phyloP scores from a whole-genome alignment of 2,113 vertebrate species.

The Raja brachyura region DNA sequence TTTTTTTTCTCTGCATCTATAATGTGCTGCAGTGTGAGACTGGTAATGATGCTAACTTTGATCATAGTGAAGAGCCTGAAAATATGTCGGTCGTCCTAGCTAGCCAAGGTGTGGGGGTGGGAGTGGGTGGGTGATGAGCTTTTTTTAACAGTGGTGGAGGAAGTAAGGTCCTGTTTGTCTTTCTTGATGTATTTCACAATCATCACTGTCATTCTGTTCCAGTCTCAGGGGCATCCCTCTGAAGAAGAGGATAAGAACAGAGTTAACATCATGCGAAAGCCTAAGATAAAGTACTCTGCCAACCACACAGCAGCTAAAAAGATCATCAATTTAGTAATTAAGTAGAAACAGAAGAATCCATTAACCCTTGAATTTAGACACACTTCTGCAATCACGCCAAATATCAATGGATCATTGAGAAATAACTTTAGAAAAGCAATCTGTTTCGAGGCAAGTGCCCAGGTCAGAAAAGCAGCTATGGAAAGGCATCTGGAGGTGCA shows the following conservation, averaged over 20 bases:
- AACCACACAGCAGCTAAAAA: neutral
- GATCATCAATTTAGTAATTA: neutral
- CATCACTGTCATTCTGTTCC: conserved; percentile 25
- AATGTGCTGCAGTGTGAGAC: conserved; percentile 12
- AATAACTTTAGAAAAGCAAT: neutral
- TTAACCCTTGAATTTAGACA: neutral
- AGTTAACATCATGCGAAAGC: neutral
- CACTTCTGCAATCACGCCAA: neutral
- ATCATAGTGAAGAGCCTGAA: conserved; percentile 15
- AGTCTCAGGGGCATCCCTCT: conserved; percentile 29
- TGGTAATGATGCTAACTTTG: conserved; percentile 18
- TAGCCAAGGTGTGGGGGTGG: neutral
- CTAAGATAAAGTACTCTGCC: neutral
- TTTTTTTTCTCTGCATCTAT: conserved; percentile 18
- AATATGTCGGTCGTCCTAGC: neutral
- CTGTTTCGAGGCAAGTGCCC: neutral
- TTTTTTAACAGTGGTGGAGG: conserved; percentile 36
- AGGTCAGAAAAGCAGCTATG: too few relatives aligned
- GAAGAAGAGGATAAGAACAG: conserved; percentile 24
- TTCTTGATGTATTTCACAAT: conserved; percentile 33
- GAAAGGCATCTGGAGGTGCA: too few relatives aligned
- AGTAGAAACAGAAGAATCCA: neutral
- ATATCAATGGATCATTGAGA: neutral
- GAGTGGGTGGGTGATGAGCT: neutral
- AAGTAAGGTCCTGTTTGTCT: conserved; percentile 32